A percentile compares a stretch with the other conserved stretches of the same genome.
Conservation (phyloP, 2,888 invertebrate genomes). For the Conomelus anceps region DNA sequence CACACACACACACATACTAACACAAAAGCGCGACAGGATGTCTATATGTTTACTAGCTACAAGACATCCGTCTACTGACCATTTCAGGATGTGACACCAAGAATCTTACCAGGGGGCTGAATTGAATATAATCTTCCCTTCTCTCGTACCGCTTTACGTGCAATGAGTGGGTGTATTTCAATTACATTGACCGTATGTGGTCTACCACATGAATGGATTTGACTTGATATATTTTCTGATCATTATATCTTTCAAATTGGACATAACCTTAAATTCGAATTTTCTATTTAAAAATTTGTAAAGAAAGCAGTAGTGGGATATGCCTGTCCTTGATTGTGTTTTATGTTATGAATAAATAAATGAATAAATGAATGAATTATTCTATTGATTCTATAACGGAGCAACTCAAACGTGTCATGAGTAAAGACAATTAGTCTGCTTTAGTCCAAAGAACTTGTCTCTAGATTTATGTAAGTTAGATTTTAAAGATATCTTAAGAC, state of each 20-base stretch:
- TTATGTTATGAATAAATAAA: too few species aligned
- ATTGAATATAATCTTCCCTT: neutral
- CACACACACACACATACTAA: neutral
- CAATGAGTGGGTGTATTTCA: neutral
- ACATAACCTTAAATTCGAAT: too few species aligned
- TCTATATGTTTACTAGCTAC: neutral
- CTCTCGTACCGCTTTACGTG: neutral
- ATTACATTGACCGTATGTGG: neutral
- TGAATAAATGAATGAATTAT: too few species aligned
- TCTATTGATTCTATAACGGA: too few species aligned
- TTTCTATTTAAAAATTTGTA: too few species aligned
- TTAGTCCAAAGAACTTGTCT: too few species aligned
- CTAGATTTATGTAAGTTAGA: too few species aligned
- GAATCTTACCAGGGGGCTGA: neutral
- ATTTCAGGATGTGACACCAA: neutral
- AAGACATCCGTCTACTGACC: neutral
- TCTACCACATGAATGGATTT: neutral
- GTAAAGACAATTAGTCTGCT: too few species aligned
- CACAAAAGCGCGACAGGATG: neutral
- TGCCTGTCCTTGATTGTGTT: too few species aligned
- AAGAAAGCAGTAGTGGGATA: too few species aligned
- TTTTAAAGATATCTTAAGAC: too few species aligned
- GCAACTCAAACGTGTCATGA: too few species aligned
- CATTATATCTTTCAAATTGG: neutral
- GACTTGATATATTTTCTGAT: neutral